Conservation (phyloP, 2,888 invertebrate genomes). For the Tetragnatha montana region DNA sequence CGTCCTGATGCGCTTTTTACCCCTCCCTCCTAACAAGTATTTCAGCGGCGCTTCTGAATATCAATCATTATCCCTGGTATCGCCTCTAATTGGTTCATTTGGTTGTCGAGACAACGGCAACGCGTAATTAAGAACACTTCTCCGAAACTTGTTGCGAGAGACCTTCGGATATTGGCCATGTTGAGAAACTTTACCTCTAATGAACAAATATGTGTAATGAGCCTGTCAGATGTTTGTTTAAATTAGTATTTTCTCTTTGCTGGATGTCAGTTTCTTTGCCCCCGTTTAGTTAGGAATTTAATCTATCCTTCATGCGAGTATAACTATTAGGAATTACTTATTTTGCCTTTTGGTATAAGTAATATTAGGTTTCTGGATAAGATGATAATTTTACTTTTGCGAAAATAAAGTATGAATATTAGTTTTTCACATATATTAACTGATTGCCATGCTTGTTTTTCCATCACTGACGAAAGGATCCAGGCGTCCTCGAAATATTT, state of each 20-base stretch:
- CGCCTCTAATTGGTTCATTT: background rate
- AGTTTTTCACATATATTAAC: too few relatives aligned
- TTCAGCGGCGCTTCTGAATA: background rate
- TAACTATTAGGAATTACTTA: too few relatives aligned
- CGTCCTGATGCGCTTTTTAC: too few relatives aligned
- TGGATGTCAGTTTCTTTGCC: background rate
- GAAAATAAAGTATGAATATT: too few relatives aligned
- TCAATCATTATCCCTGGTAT: background rate
- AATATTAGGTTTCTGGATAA: too few relatives aligned
- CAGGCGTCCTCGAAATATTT: too few relatives aligned
- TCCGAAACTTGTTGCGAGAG: background rate
- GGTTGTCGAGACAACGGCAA: background rate
- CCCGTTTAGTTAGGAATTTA: background rate
- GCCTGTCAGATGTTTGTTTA: background rate
- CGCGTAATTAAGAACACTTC: background rate
- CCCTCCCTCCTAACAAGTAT: too few relatives aligned
- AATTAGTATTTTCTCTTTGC: background rate
- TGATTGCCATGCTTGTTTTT: too few relatives aligned
- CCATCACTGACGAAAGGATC: too few relatives aligned
- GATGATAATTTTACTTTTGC: too few relatives aligned
- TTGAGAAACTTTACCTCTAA: background rate
- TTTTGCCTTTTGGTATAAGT: too few relatives aligned
- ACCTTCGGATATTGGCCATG: background rate
- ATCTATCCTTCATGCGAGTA: background rate
- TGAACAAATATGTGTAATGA: background rate